Evolutionary conservation across 2,888 invertebrate genomes (phyloP).

Genomic region (Daptonema setosum): DNA sequence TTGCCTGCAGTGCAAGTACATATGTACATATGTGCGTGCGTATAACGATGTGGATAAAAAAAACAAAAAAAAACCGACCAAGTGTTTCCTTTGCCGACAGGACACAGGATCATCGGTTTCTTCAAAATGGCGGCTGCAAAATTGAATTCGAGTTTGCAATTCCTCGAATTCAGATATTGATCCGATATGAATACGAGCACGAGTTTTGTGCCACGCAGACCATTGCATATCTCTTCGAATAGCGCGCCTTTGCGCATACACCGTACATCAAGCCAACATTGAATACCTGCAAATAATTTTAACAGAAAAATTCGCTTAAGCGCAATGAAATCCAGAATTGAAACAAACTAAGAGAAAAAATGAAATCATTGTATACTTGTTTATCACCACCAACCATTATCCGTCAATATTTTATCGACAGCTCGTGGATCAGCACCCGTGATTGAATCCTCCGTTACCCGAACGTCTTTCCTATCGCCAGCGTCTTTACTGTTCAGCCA

Average conservation of each 20-base stretch:
- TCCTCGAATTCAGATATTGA: conserved; percentile 10
- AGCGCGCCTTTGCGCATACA: conserved; percentile 21
- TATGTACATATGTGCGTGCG: neutral
- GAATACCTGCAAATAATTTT: conserved; percentile 12
- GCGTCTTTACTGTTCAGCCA: conserved; percentile 25
- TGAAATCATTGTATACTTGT: too few species aligned
- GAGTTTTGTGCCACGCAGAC: conserved; percentile 20
- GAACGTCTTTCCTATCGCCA: conserved; percentile 16
- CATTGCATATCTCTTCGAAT: conserved; percentile 28
- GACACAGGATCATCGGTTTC: conserved; percentile 1
- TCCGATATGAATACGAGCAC: conserved; percentile 26
- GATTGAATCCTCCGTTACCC: conserved; percentile 19
- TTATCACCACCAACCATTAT: neutral
- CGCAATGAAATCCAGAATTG: neutral
- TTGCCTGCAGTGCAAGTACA: neutral
- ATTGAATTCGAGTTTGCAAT: conserved; percentile 1
- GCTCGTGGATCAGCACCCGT: conserved; percentile 27
- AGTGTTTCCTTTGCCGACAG: neutral
- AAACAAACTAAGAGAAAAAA: neutral
- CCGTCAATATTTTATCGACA: neutral
- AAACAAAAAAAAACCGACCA: neutral
- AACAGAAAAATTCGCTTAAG: neutral
- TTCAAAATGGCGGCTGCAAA: conserved; percentile 1
- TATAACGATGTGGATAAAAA: neutral
- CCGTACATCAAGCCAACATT: conserved; percentile 29